Percentiles rank a stretch among this genome's conserved stretches.
These are phyloP conservation scores for Chrysotoxum bicinctum DNA, from an alignment of 2,888 invertebrate genomes.

Conservation along the genomic window DNA sequence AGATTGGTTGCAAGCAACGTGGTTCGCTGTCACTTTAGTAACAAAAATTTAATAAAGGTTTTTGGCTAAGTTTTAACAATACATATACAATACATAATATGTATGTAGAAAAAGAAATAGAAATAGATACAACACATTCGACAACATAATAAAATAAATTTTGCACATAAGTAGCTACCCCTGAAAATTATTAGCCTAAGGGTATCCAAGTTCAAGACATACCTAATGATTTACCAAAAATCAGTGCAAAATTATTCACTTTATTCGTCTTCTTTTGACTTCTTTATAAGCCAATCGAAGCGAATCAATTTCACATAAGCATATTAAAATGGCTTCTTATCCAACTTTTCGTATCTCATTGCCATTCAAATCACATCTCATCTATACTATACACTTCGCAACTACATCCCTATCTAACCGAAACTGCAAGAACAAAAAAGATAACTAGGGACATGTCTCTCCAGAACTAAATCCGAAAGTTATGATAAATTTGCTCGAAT, in stretches of 20 bases:
- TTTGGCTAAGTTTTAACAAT: no score
- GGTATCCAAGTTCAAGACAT: conserved; percentile 6
- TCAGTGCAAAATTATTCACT: conserved; percentile 44
- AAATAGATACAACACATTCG: no score
- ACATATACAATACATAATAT: no score
- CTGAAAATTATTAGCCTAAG: conserved; percentile 3
- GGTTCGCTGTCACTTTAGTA: no score
- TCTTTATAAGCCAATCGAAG: conserved; percentile 52
- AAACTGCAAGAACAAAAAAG: not conserved
- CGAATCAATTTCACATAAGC: conserved; percentile 60
- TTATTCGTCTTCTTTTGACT: not conserved
- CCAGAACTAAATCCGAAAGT: conserved; percentile 40
- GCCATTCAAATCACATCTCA: conserved; percentile 58
- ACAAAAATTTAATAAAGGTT: no score
- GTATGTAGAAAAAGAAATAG: no score
- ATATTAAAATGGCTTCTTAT: conserved; percentile 54
- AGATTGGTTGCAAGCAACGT: no score
- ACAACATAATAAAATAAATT: no score
- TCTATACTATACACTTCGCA: not conserved
- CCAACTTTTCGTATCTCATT: conserved; percentile 50
- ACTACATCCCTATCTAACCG: not conserved
- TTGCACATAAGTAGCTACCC: not conserved
- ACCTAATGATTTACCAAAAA: conserved; percentile 9
- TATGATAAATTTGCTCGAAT: conserved; percentile 69
- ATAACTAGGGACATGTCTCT: not conserved